Conservation (phyloP, 2,797 vertebrate genomes). For the Alauda arvensis region DNA sequence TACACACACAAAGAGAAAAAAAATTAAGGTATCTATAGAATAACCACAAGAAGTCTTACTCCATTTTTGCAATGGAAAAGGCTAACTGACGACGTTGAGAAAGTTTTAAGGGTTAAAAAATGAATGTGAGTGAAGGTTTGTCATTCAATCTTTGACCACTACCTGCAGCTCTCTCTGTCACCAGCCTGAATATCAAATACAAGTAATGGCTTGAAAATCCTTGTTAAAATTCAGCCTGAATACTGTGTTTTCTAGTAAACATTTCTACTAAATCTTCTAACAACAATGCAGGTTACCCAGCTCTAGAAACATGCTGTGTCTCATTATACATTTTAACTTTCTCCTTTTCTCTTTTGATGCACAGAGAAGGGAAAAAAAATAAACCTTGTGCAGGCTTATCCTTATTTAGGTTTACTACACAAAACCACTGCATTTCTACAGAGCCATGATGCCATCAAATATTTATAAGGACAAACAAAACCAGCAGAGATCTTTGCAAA, state of each 20-base stretch:
- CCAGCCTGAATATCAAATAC: background rate
- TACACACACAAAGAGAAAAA: accelerated
- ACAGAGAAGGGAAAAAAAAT: background rate
- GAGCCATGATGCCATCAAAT: background rate
- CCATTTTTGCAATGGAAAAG: background rate
- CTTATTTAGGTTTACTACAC: background rate
- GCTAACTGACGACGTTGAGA: background rate
- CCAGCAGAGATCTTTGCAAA: background rate
- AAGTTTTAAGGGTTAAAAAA: background rate
- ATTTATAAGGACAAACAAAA: slow-evolving; percentile 40
- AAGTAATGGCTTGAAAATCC: background rate
- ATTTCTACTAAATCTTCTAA: background rate
- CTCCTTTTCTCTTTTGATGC: background rate
- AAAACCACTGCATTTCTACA: slow-evolving; percentile 6
- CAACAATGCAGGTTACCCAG: slow-evolving; percentile 5
- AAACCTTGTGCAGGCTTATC: background rate
- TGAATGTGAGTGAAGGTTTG: background rate
- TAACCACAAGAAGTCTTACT: background rate
- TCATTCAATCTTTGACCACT: background rate
- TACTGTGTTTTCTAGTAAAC: background rate
- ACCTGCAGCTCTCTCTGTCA: background rate
- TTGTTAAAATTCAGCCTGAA: background rate
- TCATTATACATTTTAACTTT: slow-evolving; percentile 25
- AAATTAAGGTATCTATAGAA: background rate
- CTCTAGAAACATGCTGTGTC: background rate